Evolutionary conservation across 2,888 invertebrate genomes (phyloP).

Genomic region (Dendrolimus houi): DNA sequence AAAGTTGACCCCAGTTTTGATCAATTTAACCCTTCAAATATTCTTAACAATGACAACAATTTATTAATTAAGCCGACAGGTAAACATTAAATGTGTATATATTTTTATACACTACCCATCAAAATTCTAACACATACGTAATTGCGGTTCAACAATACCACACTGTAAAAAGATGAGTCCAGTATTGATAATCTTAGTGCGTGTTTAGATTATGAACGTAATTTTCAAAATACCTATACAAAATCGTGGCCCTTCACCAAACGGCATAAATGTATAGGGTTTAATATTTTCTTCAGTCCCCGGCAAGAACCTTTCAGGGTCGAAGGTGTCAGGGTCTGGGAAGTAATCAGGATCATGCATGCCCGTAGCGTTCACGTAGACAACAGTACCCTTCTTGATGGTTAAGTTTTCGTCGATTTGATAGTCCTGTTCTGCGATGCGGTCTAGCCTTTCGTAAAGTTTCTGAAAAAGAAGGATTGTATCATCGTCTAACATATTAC

Average conservation of each 20-base stretch:
- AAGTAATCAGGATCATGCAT: conserved; percentile 62
- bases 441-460: conserved; percentile 40
- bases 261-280: conserved; percentile 59
- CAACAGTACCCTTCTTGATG: conserved; percentile 31
- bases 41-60: no score
- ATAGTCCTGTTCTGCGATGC: conserved; percentile 28
- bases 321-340: conserved; percentile 67
- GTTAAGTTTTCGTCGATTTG: conserved; percentile 32
- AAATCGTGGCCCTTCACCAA: conserved; percentile 75
- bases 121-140: no score
- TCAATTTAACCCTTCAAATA: no score
- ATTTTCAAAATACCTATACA: conserved; percentile 64
- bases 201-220: no score
- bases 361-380: conserved; percentile 34
- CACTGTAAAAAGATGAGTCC: no score
- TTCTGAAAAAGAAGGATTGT: conserved; percentile 22
- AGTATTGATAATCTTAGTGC: no score
- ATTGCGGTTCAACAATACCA: no score
- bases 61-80: no score
- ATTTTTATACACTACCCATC: no score
- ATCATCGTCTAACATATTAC: no score
- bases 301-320: conserved; percentile 72
- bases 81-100: no score
- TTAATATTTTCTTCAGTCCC: conserved; percentile 61
- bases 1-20: no score